Evolutionary conservation across 1,140 invertebrate species (phyloP).

Genomic region (Drosophila cardini): DNA sequence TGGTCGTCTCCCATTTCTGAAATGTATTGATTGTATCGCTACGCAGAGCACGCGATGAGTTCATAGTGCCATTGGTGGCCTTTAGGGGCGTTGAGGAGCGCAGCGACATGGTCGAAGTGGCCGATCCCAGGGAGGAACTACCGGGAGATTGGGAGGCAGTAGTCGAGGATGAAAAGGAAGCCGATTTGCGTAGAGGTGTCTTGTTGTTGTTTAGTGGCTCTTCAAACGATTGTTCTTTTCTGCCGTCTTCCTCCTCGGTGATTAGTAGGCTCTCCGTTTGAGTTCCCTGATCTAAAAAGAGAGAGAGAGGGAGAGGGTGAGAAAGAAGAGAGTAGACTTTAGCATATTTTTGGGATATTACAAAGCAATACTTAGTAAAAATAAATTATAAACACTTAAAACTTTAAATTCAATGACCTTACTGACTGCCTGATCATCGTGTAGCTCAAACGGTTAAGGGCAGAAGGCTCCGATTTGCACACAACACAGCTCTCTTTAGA

Average conservation of each 20-base stretch:
- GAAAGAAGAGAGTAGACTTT: no score
- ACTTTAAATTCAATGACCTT: no score
- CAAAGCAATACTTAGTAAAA: no score
- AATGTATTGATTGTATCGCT: constrained; percentile 80
- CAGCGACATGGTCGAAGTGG: constrained; percentile 77
- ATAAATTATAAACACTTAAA: no score
- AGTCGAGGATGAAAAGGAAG: constrained; percentile 74
- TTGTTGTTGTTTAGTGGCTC: constrained; percentile 33
- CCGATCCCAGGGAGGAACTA: constrained; percentile 72
- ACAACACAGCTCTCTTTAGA: no score
- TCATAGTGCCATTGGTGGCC: constrained; percentile 2
- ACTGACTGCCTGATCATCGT: no score
- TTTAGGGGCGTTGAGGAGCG: constrained; percentile 67
- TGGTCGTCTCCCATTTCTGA: constrained; percentile 82
- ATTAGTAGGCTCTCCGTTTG: constrained; percentile 78
- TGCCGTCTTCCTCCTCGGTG: constrained; percentile 59
- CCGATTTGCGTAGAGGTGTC: constrained; percentile 73
- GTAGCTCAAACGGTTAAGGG: no score
- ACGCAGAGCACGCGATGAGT: constrained; percentile 58
- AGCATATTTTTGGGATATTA: no score
- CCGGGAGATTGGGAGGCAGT: constrained; percentile 55
- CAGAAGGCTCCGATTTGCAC: no score
- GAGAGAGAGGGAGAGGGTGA: constrained; percentile 13
- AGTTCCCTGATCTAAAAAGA: constrained; percentile 72
- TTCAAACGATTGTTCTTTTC: constrained; percentile 10